Evolutionary conservation across 2,797 vertebrate genomes (phyloP), one percentile per base, ranked within the genome.

Genomic region (Perodicticus potto): DNA sequence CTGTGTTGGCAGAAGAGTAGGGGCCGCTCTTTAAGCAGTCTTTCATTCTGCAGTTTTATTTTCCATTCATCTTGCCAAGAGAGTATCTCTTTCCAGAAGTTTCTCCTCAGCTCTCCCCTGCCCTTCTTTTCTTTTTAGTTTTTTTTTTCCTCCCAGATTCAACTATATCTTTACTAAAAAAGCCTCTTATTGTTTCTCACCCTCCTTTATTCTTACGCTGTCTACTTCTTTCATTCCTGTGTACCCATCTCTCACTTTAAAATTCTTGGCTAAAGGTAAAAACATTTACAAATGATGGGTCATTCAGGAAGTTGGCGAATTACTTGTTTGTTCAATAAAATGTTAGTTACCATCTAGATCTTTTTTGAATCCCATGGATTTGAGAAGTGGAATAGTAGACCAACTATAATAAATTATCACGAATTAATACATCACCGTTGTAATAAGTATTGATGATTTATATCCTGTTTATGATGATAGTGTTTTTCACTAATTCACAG

Each of bases 11-110:
- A 97, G 97, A 97, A 97, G 88, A 98, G 98, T 98, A 97, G 1
- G 95, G 97, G 94, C 98, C 96, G 98, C 97, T 98, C 98, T 98
- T 96, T 97, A 97, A 96, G 97, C 96, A 96, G 93, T 96, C 97
- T 98, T 98, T 98, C 97, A 98, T 97, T 98, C 98, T 97, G 96
- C 96, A 98, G 98, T 98, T 98, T 98, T 97, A 98, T 99, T 99
- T 99, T 99, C 98, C 98, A 98, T 7, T 94, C 93, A 87, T 96
- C 88, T 95, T 98, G 98, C 98, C 98, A 99, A 98, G 97, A 94
- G 96, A 96, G 94, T 98, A 97, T 98, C 98, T 98, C 95, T 98
- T 98, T 98, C 98, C 98, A 98, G 98, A 98, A 98, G 98, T 98
- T 98, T 98, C 97, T 98, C 97, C 97, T 97, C 96, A 94, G 96